A percentile compares a stretch with the other conserved stretches of the same genome.
These are phyloP conservation scores for Sphenodon punctatus DNA, from an alignment of 2,797 vertebrate species.

Conservation along the genomic window DNA sequence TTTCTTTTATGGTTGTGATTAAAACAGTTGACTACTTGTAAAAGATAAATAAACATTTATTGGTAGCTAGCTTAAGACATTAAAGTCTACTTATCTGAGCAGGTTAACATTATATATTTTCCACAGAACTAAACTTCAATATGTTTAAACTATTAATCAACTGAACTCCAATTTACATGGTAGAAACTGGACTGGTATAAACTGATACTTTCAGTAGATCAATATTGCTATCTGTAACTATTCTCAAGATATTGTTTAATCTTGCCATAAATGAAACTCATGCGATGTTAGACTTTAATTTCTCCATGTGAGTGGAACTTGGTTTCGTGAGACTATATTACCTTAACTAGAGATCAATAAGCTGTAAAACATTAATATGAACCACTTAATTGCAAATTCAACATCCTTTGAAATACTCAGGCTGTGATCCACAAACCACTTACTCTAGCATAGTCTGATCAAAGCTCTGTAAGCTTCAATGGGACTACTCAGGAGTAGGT, in stretches of 20 bases:
- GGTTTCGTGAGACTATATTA: slow-evolving; percentile 18
- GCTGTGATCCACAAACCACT: not conserved
- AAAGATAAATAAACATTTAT: not conserved
- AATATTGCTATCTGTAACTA: not conserved
- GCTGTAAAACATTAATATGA: slow-evolving; percentile 67
- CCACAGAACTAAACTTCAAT: not conserved
- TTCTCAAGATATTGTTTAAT: not conserved
- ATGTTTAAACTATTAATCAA: not conserved
- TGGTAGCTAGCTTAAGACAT: not conserved
- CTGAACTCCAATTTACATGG: not conserved
- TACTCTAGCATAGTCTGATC: too few relatives aligned
- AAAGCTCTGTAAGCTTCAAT: too few relatives aligned
- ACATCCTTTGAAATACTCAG: slow-evolving; percentile 22
- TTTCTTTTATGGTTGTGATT: slow-evolving; percentile 51
- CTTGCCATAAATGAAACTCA: not conserved
- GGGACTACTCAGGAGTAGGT: not conserved
- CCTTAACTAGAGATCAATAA: slow-evolving; percentile 42
- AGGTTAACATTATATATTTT: not conserved
- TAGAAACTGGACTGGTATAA: not conserved
- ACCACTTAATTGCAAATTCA: slow-evolving; percentile 2
- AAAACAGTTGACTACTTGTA: slow-evolving; percentile 20
- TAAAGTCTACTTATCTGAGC: not conserved
- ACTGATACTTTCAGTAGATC: not conserved
- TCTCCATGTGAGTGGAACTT: not conserved
- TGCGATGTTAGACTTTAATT: not conserved